phyloP scores from a whole-genome alignment of 2,797 vertebrate species.

The Vespertilio murinus region DNA sequence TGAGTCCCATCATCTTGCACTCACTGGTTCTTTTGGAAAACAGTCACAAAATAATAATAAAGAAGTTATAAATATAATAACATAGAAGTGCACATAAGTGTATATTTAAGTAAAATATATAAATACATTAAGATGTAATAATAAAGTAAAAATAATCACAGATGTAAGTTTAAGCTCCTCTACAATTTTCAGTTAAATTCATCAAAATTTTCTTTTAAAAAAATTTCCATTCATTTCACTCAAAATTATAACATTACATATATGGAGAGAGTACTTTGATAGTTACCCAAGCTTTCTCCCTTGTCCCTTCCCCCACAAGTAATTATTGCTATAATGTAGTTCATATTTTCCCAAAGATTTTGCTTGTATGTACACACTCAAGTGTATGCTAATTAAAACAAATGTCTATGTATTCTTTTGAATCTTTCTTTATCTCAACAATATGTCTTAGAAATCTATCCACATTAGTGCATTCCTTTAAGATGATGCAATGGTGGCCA shows the following conservation, averaged over 20 bases:
- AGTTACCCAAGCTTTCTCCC: neutral
- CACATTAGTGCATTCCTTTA: neutral
- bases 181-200: neutral
- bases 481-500: neutral
- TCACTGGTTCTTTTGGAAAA: conserved; percentile 31
- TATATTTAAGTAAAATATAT: neutral
- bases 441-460: neutral
- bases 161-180: neutral
- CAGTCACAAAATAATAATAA: neutral
- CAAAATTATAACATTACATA: neutral
- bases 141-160: neutral
- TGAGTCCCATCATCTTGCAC: neutral
- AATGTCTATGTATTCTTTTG: neutral
- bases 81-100: too few relatives aligned
- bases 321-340: neutral
- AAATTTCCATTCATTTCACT: neutral
- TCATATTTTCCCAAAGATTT: neutral
- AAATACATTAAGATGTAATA: neutral
- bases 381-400: neutral
- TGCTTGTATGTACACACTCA: neutral
- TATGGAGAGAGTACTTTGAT: neutral
- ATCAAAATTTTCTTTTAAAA: neutral
- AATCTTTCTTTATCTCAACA: neutral
- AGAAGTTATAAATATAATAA: neutral
- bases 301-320: neutral